These are phyloP conservation scores for Hepsetus odoe DNA, from an alignment of 2,113 vertebrate genomes.

Conservation along the genomic window DNA sequence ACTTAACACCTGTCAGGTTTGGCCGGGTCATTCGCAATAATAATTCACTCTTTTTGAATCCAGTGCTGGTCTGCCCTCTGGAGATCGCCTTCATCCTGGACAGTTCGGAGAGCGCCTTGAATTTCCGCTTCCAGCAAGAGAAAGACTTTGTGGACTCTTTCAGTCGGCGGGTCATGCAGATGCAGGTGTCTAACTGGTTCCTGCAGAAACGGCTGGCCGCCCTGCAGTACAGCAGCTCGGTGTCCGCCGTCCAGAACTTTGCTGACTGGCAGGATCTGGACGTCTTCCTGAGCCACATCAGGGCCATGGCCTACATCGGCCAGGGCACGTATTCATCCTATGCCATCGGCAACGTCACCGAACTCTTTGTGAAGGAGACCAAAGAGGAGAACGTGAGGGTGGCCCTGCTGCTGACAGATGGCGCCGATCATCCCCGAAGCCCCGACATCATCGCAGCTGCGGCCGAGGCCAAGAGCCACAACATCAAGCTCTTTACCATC, in stretches of 20 bases:
- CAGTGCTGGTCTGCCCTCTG: slow-evolving; percentile 76
- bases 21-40: too few relatives aligned
- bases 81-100: slow-evolving; percentile 87
- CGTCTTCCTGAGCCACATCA: slow-evolving; percentile 77
- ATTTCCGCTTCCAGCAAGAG: slow-evolving; percentile 78
- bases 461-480: slow-evolving; percentile 76
- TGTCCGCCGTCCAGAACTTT: slow-evolving; percentile 80
- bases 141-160: slow-evolving; percentile 81
- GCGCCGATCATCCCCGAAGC: slow-evolving; percentile 84
- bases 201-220: slow-evolving; percentile 77
- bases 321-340: slow-evolving; percentile 89
- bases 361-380: slow-evolving; percentile 79
- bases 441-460: slow-evolving; percentile 77
- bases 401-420: slow-evolving; percentile 85
- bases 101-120: slow-evolving; percentile 88
- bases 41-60: slow-evolving; percentile 32
- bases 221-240: slow-evolving; percentile 88
- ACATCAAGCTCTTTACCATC: slow-evolving; percentile 81
- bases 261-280: slow-evolving; percentile 78
- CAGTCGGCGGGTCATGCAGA: slow-evolving; percentile 73
- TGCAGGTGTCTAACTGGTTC: slow-evolving; percentile 68
- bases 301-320: slow-evolving; percentile 80
- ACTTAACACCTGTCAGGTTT: too few relatives aligned
- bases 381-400: slow-evolving; percentile 73
- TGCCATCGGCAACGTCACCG: slow-evolving; percentile 83